These are phyloP conservation scores for Brachycybe producta DNA, from an alignment of 2,888 invertebrate species.

Conservation along the genomic window DNA sequence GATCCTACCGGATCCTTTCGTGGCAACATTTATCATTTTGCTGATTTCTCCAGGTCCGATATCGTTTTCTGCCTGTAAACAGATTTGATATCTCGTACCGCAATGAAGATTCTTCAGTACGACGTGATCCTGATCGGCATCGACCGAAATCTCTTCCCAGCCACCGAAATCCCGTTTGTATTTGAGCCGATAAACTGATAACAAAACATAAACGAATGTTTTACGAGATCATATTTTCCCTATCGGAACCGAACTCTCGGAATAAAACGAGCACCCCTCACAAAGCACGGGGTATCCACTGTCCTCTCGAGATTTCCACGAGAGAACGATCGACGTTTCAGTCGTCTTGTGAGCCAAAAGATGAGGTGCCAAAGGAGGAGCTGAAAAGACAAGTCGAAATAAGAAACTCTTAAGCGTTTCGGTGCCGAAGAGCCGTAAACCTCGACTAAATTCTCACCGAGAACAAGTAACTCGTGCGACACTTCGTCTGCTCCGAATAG, in stretches of 20 bases:
- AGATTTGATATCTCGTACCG: constrained; percentile 19
- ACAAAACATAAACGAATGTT: no score
- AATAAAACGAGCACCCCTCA: no score
- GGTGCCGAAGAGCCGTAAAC: background rate
- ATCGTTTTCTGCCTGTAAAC: constrained; percentile 14
- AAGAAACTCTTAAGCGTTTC: background rate
- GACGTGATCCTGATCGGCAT: constrained; percentile 10
- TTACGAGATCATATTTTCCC: no score
- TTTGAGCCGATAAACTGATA: constrained; percentile 16
- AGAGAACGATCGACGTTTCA: constrained; percentile 11
- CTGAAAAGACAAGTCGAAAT: no score
- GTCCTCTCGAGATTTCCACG: constrained; percentile 14
- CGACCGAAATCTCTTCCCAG: constrained; percentile 19
- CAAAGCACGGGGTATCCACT: constrained; percentile 10
- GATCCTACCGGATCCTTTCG: constrained; percentile 19
- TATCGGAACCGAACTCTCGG: no score
- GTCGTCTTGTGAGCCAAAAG: constrained; percentile 14
- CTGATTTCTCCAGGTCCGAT: constrained; percentile 18
- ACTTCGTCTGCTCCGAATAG: constrained; percentile 18
- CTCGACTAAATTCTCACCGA: constrained; percentile 8
- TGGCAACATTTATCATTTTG: constrained; percentile 13
- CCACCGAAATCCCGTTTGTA: constrained; percentile 20
- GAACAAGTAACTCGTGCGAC: constrained; percentile 17
- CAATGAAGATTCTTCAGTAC: constrained; percentile 15
- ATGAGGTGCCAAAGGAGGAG: constrained; percentile 19